Percentiles rank a stretch among this genome's conserved stretches.
Conservation (phyloP, 2,113 vertebrate genomes). For the Typhlomys cinereus region DNA sequence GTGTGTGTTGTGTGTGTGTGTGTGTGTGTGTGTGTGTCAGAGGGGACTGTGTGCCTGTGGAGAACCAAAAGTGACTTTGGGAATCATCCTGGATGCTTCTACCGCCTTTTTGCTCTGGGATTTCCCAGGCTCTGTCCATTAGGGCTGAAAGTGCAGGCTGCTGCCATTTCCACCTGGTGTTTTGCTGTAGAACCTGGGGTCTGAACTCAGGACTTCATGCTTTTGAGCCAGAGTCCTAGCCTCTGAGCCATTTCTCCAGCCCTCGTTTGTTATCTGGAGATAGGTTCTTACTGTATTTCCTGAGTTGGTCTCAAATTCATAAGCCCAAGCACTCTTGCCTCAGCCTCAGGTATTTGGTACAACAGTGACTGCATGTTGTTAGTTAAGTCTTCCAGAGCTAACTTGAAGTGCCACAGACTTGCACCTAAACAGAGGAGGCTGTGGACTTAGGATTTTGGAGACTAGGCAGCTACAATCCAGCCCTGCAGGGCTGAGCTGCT, state of each 20-base stretch:
- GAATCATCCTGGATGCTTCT: too few species aligned
- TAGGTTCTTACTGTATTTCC: background rate
- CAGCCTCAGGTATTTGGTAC: background rate
- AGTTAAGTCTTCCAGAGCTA: background rate
- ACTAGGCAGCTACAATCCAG: background rate
- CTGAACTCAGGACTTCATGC: too few species aligned
- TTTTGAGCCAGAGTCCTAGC: background rate
- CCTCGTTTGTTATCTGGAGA: background rate
- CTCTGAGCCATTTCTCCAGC: background rate
- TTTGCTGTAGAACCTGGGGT: too few species aligned
- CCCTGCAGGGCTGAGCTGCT: too few species aligned
- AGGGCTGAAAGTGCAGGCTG: too few species aligned
- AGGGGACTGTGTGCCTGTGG: too few species aligned
- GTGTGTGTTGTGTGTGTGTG: too few species aligned
- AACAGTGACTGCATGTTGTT: background rate
- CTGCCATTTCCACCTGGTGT: too few species aligned
- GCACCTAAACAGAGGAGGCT: background rate
- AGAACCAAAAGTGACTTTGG: too few species aligned
- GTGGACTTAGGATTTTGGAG: background rate
- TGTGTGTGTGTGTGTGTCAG: too few species aligned
- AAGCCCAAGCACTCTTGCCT: background rate
- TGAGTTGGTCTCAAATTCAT: background rate
- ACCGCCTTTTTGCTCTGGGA: too few species aligned
- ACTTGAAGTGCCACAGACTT: background rate
- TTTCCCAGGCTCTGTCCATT: too few species aligned